These are phyloP conservation scores for Staurois parvus DNA, from an alignment of 2,797 vertebrate genomes.

Conservation along the genomic window DNA sequence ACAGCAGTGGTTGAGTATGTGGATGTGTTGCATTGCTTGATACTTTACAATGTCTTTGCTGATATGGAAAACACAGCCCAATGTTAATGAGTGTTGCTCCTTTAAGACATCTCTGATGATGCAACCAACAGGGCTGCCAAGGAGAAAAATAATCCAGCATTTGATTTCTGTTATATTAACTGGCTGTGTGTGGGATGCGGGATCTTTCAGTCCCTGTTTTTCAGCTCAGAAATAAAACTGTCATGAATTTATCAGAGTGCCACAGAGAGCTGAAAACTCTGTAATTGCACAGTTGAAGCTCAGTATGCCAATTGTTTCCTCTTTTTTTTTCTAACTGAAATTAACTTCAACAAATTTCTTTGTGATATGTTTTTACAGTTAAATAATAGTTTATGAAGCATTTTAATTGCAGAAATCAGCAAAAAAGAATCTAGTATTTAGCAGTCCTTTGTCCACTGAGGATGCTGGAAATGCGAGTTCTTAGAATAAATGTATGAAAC, in stretches of 20 bases:
- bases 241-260: background rate
- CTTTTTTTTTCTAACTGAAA: background rate
- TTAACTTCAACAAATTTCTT: too few species aligned
- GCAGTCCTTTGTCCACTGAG: too few species aligned
- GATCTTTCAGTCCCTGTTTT: constrained; percentile 21
- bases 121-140: background rate
- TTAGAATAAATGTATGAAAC: background rate
- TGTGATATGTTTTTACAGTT: too few species aligned
- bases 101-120: constrained; percentile 36
- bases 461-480: too few species aligned
- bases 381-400: too few species aligned
- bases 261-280: background rate
- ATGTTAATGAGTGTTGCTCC: background rate
- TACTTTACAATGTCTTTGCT: background rate
- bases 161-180: constrained; percentile 14
- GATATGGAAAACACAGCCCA: constrained; percentile 2
- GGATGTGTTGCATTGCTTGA: too few species aligned
- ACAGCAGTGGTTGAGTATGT: too few species aligned
- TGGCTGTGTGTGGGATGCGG: constrained; percentile 43
- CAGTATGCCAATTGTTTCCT: constrained; percentile 11
- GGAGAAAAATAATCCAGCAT: constrained; percentile 33
- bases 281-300: constrained; percentile 34
- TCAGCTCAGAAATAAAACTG: constrained; percentile 31
- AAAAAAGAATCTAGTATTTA: too few species aligned
- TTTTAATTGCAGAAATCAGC: too few species aligned